These are phyloP conservation scores for Cololabis saira DNA, from an alignment of 2,113 vertebrate species.

Conservation along the genomic window DNA sequence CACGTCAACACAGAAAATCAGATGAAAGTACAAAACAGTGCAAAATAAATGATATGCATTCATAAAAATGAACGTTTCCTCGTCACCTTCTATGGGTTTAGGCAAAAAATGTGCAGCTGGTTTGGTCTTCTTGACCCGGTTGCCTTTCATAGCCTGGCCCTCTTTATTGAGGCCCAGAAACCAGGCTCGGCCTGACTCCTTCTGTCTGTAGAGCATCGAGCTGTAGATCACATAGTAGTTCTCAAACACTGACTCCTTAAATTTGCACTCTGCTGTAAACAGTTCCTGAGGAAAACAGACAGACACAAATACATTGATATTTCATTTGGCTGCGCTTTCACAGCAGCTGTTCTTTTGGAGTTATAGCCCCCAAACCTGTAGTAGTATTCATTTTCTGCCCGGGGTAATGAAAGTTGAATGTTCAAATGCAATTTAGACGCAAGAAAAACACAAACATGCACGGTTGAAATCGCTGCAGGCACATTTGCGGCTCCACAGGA, in stretches of 20 bases:
- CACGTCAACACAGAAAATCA: neutral
- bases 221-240: conserved; percentile 99
- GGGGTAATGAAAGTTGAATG: neutral
- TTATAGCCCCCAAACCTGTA: neutral
- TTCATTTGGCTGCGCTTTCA: neutral
- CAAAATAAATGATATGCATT: neutral
- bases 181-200: conserved; percentile 98
- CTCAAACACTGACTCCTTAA: conserved; percentile 99
- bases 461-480: neutral
- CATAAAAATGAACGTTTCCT: neutral
- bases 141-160: conserved; percentile 97
- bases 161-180: conserved; percentile 98
- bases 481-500: neutral
- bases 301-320: neutral
- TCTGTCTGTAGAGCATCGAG: conserved; percentile 98
- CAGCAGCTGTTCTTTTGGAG: neutral
- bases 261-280: conserved; percentile 98
- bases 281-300: conserved; percentile 86
- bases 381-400: neutral
- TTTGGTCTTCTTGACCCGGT: conserved; percentile 99
- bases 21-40: neutral
- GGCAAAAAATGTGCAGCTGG: conserved; percentile 99
- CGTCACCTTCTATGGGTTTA: conserved; percentile 98
- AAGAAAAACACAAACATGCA: neutral
- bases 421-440: neutral